Evolutionary conservation across 2,888 invertebrate genomes (phyloP).

Genomic region (Drosophila phalerata): DNA sequence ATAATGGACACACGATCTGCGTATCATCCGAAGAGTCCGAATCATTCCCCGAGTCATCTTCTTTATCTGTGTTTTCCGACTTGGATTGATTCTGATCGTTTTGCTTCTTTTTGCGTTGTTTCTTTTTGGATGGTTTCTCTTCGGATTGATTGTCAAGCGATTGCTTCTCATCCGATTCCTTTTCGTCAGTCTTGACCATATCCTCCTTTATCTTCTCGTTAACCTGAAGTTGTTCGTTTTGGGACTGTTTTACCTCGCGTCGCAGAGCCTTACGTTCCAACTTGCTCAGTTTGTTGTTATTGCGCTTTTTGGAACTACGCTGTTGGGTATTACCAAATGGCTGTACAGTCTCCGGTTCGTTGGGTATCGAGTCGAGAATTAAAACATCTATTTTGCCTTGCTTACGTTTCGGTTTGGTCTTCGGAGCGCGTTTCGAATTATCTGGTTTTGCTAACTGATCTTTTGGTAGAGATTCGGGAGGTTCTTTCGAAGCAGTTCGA

Average conservation of each 20-base stretch:
- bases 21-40: not conserved
- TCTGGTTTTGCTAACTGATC: not conserved
- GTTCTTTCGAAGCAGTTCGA: not conserved
- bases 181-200: not conserved
- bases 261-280: conserved; percentile 29
- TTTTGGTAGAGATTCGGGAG: too few species aligned
- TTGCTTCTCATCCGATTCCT: not conserved
- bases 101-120: not conserved
- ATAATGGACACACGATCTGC: not conserved
- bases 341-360: not conserved
- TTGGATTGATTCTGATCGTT: not conserved
- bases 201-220: not conserved
- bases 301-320: conserved; percentile 2
- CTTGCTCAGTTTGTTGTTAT: conserved; percentile 17
- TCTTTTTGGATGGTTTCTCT: not conserved
- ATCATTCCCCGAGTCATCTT: not conserved
- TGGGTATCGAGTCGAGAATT: not conserved
- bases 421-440: not conserved
- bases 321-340: not conserved
- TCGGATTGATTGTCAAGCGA: not conserved
- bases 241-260: conserved; percentile 1
- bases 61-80: not conserved
- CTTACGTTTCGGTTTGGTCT: not conserved
- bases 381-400: not conserved
- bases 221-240: not conserved